A percentile compares a stretch with the other conserved stretches of the same genome.
Evolutionary conservation across 2,113 vertebrate species (phyloP).

Genomic region (Lepus americanus): DNA sequence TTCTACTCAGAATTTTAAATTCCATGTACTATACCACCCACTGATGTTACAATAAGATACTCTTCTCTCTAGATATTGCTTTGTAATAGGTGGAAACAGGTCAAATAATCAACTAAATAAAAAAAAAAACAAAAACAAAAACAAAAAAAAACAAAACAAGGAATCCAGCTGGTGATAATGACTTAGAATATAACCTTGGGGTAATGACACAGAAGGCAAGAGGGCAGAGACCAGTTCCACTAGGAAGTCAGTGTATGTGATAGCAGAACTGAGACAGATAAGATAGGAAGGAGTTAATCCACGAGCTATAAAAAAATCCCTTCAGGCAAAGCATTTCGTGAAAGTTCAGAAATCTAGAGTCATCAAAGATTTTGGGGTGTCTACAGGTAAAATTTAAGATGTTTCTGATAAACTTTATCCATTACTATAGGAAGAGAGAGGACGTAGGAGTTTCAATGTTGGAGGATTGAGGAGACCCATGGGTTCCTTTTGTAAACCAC

Average conservation of each 20-base stretch:
- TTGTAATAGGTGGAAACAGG: neutral
- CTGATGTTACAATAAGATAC: neutral
- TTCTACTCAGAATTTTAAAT: neutral
- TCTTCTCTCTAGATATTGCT: neutral
- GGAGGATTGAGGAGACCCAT: fast-evolving
- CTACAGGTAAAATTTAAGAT: neutral
- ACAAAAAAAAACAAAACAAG: neutral
- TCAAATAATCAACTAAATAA: neutral
- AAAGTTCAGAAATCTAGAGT: neutral
- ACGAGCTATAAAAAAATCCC: neutral
- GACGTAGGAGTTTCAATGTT: neutral
- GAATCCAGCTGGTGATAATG: neutral
- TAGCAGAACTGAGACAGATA: neutral
- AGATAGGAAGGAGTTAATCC: neutral
- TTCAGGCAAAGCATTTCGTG: neutral
- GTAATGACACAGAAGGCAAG: neutral
- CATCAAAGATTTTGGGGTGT: neutral
- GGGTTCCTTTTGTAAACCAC: neutral
- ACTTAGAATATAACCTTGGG: neutral
- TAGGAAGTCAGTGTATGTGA: neutral
- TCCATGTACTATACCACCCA: neutral
- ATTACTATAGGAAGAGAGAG: neutral
- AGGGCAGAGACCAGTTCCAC: neutral
- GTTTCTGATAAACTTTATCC: neutral
- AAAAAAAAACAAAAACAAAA: neutral